These are phyloP conservation scores for Hydropsyche betteni DNA, from an alignment of 2,888 invertebrate genomes.

Conservation along the genomic window DNA sequence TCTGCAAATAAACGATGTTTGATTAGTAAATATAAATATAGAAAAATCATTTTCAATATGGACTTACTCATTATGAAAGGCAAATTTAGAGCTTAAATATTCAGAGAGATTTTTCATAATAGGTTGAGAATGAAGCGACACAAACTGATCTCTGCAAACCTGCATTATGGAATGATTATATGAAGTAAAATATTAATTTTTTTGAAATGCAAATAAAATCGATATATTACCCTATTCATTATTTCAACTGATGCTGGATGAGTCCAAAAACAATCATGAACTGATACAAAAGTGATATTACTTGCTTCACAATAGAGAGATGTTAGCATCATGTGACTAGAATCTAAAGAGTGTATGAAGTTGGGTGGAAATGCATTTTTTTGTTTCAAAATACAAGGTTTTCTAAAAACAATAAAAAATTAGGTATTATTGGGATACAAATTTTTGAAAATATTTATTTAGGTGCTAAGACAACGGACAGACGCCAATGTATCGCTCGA, in stretches of 20 bases:
- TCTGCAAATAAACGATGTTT: slow-evolving; percentile 57
- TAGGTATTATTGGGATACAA: slow-evolving; percentile 4
- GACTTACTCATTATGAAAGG: slow-evolving; percentile 69
- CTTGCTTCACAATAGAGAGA: slow-evolving; percentile 84
- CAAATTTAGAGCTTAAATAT: slow-evolving; percentile 75
- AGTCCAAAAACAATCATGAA: slow-evolving; percentile 99
- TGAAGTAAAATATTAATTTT: slow-evolving; percentile 21
- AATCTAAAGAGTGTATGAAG: slow-evolving; percentile 98
- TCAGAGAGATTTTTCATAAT: slow-evolving; percentile 87
- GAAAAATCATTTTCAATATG: slow-evolving; percentile 31
- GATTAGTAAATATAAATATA: slow-evolving; percentile 35
- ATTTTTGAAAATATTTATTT: not conserved
- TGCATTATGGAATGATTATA: slow-evolving; percentile 56
- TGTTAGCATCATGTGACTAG: slow-evolving; percentile 99
- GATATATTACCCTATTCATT: slow-evolving; percentile 81
- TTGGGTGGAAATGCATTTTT: slow-evolving; percentile 99
- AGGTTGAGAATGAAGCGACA: slow-evolving; percentile 92
- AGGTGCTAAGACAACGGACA: too few relatives aligned
- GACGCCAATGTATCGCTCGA: too few relatives aligned
- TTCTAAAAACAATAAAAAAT: slow-evolving; percentile 59
- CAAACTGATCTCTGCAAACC: slow-evolving; percentile 98
- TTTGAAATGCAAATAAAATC: not conserved
- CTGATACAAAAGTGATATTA: slow-evolving; percentile 92
- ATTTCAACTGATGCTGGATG: slow-evolving; percentile 86
- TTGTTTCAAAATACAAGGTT: slow-evolving; percentile 87